Evolutionary conservation across 2,797 vertebrate genomes (phyloP).

Genomic region (Pyrocephalus nanus): DNA sequence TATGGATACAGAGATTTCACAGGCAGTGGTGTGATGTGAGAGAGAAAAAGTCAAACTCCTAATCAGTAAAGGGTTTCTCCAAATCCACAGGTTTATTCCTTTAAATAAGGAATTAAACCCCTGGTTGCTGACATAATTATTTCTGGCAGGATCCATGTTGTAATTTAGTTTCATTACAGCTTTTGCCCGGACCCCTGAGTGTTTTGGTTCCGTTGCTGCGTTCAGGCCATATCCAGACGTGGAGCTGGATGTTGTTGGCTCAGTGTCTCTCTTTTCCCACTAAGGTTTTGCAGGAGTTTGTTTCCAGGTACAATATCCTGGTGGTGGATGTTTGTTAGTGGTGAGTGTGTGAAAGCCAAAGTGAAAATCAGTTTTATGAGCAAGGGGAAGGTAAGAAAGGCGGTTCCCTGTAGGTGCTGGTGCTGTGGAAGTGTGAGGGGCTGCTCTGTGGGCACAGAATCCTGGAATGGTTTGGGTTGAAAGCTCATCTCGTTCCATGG

Average conservation of each 20-base stretch:
- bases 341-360: background rate
- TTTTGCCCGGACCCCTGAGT: background rate
- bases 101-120: background rate
- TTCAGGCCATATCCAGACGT: background rate
- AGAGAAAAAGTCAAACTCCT: background rate
- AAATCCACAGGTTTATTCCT: background rate
- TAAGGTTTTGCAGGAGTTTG: background rate
- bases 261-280: background rate
- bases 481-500: background rate
- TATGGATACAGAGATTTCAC: background rate
- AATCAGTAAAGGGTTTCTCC: background rate
- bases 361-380: background rate
- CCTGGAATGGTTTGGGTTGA: background rate
- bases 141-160: background rate
- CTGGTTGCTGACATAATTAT: background rate
- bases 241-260: background rate
- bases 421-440: background rate
- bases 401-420: fast-evolving
- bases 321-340: background rate
- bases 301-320: background rate
- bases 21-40: background rate
- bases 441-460: background rate
- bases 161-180: background rate
- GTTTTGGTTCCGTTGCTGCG: background rate
- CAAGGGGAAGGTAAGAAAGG: background rate